Conservation (phyloP, 2,113 vertebrate species). For the Corythaeola cristata region DNA sequence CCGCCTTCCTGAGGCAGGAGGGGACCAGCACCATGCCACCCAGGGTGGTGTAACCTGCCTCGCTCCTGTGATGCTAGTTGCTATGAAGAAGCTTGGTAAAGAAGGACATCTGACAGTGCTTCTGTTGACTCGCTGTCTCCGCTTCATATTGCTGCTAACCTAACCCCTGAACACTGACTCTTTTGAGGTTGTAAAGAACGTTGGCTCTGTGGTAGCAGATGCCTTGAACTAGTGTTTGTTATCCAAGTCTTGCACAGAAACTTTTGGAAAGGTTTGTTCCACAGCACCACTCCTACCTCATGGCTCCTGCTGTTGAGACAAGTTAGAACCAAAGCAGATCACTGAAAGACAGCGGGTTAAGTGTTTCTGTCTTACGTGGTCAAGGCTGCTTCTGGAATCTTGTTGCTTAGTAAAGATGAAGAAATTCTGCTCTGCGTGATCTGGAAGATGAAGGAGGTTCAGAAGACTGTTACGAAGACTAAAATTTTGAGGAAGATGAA, state of each 20-base stretch:
- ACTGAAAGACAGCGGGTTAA: not conserved
- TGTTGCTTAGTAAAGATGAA: not conserved
- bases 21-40: rapidly evolving
- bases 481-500: not conserved
- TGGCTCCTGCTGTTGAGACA: not conserved
- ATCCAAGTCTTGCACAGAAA: not conserved
- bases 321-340: not conserved
- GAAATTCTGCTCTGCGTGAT: not conserved
- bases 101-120: not conserved
- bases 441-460: not conserved
- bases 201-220: not conserved
- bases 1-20: not conserved
- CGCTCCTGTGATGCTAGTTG: not conserved
- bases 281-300: not conserved
- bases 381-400: not conserved
- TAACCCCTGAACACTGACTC: not conserved
- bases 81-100: not conserved
- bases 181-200: not conserved
- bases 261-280: not conserved
- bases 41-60: not conserved
- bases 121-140: slow-evolving; percentile 12
- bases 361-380: not conserved
- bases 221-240: not conserved
- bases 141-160: slow-evolving; percentile 48
- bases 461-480: not conserved